Base-by-base conservation (phyloP, 1,140 invertebrate genomes). In the Cecropterus lyciades region DNA sequence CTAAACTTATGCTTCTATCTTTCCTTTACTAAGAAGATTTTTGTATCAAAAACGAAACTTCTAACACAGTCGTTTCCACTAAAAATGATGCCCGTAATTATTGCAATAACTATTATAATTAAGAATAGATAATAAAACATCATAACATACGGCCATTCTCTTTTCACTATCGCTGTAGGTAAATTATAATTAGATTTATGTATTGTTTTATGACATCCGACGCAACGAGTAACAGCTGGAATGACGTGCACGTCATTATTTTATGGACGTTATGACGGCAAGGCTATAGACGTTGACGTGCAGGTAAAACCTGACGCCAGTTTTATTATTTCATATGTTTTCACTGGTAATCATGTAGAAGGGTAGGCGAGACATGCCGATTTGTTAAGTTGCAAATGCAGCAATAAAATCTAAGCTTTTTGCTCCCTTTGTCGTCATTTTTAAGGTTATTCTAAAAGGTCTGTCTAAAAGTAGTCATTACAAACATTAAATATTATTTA, bases 141-240 rank as follows among this genome's bases (percentile, higher is more conserved):
- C 13, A 14, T 43, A 43, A 14, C 10, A 14, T 43, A 57, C 42
- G 43, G 46, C 45, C 30, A 48, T 60, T 60, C 27, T 59, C 56
- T 60, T 48, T 56, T 57, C 45, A 17, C 30, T 30, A 37, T 48
- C 57, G 57, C 27, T 14, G 45, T 33, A 14, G 57, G 43, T 46
- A 48, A 24, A 48, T n/a, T 62, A 62, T 62, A 62, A 62, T 62
- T 62, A 62, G 59, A 62, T 62, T 62, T 62, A 62, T 62, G 59
- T 62, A 51, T 62, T 11, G 46, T 51, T 62, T 62, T 62, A 62
- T 62, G 59, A 62, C 46, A 62, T 62, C 59, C 59, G 59, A 62
- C 59, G 59, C 59, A 62, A 62, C 46, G 59, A 33, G n/a, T 51
- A 62, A 49, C 59, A 40, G 59, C 46, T 51, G 46, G 48, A 62